Conservation (phyloP, 2,888 invertebrate species). For the Calameuta pallipes region DNA sequence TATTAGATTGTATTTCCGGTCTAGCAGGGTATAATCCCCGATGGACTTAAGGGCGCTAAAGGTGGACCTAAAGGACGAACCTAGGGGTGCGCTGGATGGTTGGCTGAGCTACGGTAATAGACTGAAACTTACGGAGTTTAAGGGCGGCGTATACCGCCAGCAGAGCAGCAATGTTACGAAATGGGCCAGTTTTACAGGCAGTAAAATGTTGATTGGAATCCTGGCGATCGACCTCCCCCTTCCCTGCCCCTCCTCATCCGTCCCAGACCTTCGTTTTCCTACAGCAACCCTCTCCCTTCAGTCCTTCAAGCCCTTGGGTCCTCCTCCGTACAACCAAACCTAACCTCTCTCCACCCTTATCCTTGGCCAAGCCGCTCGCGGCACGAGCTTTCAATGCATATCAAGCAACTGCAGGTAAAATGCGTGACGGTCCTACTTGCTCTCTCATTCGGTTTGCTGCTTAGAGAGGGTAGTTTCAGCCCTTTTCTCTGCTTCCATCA, state of each 20-base stretch:
- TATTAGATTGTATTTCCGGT: constrained; percentile 33
- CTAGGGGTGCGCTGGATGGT: constrained; percentile 14
- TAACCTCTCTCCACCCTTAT: neutral
- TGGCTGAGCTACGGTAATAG: constrained; percentile 39
- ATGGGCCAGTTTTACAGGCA: constrained; percentile 57
- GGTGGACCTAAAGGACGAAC: constrained; percentile 17
- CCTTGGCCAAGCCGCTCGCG: neutral
- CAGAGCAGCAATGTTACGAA: constrained; percentile 52
- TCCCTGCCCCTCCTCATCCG: constrained; percentile 29
- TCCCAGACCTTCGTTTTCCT: constrained; percentile 25
- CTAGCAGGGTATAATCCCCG: neutral
- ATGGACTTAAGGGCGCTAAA: constrained; percentile 1
- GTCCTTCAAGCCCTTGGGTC: constrained; percentile 20
- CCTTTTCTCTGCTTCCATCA: neutral
- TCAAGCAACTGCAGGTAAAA: constrained; percentile 27
- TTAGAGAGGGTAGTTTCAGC: neutral
- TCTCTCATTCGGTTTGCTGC: neutral
- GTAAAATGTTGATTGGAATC: constrained; percentile 62
- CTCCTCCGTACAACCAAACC: constrained; percentile 23
- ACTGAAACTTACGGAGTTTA: constrained; percentile 51
- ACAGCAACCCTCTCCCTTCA: neutral
- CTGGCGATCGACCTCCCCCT: constrained; percentile 42
- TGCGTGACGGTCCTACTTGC: neutral
- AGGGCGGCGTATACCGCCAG: constrained; percentile 37
- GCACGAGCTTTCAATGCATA: constrained; percentile 41